phyloP scores from a whole-genome alignment of 1,140 invertebrate species.

The Drosophila prosaltans region DNA sequence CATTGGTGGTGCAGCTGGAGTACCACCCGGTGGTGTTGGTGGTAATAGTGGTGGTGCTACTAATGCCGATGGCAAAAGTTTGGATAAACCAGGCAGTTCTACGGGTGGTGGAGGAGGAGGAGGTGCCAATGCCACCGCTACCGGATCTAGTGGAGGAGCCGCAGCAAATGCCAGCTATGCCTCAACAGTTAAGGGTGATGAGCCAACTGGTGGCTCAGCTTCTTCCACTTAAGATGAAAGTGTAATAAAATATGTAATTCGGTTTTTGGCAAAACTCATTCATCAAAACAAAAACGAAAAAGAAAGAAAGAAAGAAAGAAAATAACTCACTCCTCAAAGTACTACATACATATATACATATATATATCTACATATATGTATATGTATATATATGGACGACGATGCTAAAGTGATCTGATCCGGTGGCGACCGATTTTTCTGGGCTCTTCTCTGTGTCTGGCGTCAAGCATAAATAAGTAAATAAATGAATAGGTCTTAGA shows the following conservation, averaged over 20 bases:
- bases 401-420: slow-evolving; percentile 76
- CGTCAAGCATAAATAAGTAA: slow-evolving; percentile 73
- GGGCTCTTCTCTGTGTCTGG: slow-evolving; percentile 48
- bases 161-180: slow-evolving; percentile 62
- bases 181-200: slow-evolving; percentile 77
- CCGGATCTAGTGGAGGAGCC: slow-evolving; percentile 30
- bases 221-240: slow-evolving; percentile 59
- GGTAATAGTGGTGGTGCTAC: slow-evolving; percentile 30
- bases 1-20: slow-evolving; percentile 70
- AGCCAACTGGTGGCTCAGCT: slow-evolving; percentile 44
- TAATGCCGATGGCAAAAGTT: slow-evolving; percentile 49
- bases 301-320: not conserved
- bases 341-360: slow-evolving; percentile 27
- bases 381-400: slow-evolving; percentile 54
- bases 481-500: slow-evolving; percentile 76
- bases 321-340: slow-evolving; percentile 79
- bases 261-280: slow-evolving; percentile 33
- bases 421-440: slow-evolving; percentile 36
- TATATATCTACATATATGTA: slow-evolving; percentile 9
- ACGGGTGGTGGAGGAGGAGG: slow-evolving; percentile 14
- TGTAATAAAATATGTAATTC: slow-evolving; percentile 11
- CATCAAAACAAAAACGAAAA: slow-evolving; percentile 28
- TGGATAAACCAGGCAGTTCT: slow-evolving; percentile 53
- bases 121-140: not conserved
- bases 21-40: slow-evolving; percentile 48